Percentiles rank a stretch among this genome's conserved stretches.
phyloP scores from a whole-genome alignment of 1,140 invertebrate species.

The Acromyrmex echinatior region DNA sequence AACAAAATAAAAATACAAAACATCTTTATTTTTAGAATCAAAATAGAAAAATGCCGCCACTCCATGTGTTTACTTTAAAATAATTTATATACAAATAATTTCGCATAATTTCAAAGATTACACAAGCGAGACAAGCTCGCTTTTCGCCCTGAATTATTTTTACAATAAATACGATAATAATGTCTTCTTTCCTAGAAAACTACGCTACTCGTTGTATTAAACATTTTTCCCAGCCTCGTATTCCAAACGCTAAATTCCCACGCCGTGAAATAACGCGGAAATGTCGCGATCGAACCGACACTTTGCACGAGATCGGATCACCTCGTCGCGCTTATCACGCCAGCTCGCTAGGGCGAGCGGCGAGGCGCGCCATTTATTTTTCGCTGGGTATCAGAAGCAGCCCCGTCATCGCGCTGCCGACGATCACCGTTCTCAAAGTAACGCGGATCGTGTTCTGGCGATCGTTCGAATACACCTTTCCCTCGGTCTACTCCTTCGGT shows the following conservation, averaged over 20 bases:
- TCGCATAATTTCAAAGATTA: background rate
- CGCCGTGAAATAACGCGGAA: slow-evolving; percentile 56
- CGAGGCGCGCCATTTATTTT: slow-evolving; percentile 59
- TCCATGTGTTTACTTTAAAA: background rate
- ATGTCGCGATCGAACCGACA: slow-evolving; percentile 53
- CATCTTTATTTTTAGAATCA: background rate
- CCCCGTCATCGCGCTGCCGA: slow-evolving; percentile 59
- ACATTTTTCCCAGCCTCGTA: slow-evolving; percentile 16
- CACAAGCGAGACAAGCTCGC: background rate
- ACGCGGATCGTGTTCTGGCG: slow-evolving; percentile 62
- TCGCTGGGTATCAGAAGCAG: slow-evolving; percentile 58
- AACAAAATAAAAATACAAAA: background rate
- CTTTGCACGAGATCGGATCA: slow-evolving; percentile 55
- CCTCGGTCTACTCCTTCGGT: background rate
- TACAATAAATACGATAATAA: background rate
- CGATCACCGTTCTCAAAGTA: slow-evolving; percentile 57
- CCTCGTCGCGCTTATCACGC: slow-evolving; percentile 57
- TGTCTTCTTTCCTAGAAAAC: background rate
- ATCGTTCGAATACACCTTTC: slow-evolving; percentile 57
- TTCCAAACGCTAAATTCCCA: slow-evolving; percentile 18
- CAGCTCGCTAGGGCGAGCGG: slow-evolving; percentile 32
- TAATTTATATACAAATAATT: background rate
- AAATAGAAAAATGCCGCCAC: background rate
- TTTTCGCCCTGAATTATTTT: background rate
- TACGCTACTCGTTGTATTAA: background rate